Percentiles rank a stretch among this genome's conserved stretches.
Conservation (phyloP, 2,888 invertebrate species). For the Drosophila sordidula region DNA sequence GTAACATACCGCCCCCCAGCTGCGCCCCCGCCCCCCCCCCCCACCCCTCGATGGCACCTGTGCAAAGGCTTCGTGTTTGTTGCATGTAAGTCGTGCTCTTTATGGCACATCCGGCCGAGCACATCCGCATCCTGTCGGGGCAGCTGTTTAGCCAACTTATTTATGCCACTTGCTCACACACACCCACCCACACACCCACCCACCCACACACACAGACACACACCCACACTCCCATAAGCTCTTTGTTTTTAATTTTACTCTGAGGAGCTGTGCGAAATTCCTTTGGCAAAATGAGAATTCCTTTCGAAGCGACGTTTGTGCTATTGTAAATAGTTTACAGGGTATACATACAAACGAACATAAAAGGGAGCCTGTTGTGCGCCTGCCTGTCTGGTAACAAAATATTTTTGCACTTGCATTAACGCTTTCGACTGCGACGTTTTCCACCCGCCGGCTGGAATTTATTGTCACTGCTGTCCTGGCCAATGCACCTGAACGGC, state of each 20-base stretch:
- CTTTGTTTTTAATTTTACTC: slow-evolving; percentile 51
- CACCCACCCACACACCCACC: background rate
- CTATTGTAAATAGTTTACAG: slow-evolving; percentile 55
- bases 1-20: background rate
- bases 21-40: background rate
- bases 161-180: slow-evolving; percentile 66
- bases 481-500: slow-evolving; percentile 64
- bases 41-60: slow-evolving; percentile 23
- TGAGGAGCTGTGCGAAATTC: slow-evolving; percentile 55
- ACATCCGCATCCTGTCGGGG: slow-evolving; percentile 48
- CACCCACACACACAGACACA: background rate
- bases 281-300: slow-evolving; percentile 75
- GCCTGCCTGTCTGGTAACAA: slow-evolving; percentile 37
- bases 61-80: slow-evolving; percentile 51
- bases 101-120: slow-evolving; percentile 65
- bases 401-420: slow-evolving; percentile 70
- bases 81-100: slow-evolving; percentile 67
- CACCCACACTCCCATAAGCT: slow-evolving; percentile 20
- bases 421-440: slow-evolving; percentile 20
- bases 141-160: slow-evolving; percentile 76
- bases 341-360: slow-evolving; percentile 13
- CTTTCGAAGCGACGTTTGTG: slow-evolving; percentile 37
- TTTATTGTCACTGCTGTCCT: slow-evolving; percentile 69
- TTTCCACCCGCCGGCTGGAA: slow-evolving; percentile 30
- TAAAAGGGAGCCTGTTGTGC: slow-evolving; percentile 1